Percentiles rank a stretch among this genome's conserved stretches.
Evolutionary conservation across 2,888 invertebrate genomes (phyloP).

Genomic region (Papilio elwesi): DNA sequence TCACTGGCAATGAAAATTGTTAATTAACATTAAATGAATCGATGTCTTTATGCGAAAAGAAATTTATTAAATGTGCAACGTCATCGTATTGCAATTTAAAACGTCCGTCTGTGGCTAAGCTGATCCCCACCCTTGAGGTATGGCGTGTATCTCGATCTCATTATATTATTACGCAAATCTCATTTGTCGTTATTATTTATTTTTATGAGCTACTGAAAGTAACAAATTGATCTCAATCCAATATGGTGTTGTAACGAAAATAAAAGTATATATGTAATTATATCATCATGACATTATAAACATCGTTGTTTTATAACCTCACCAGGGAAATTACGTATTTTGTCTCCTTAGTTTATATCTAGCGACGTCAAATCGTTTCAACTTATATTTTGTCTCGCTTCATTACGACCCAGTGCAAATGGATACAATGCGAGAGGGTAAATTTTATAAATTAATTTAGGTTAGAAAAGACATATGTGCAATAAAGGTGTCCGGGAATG

Average conservation of each 20-base stretch:
- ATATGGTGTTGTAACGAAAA: not conserved
- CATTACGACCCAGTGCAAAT: too few relatives aligned
- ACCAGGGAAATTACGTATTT: too few relatives aligned
- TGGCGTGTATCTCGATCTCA: conserved; percentile 61
- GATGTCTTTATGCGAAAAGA: conserved; percentile 68
- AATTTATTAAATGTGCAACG: conserved; percentile 61
- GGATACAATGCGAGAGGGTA: too few relatives aligned
- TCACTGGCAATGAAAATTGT: conserved; percentile 46
- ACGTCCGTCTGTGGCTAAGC: conserved; percentile 58
- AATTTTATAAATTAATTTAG: too few relatives aligned
- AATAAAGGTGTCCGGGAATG: too few relatives aligned
- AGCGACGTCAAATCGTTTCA: too few relatives aligned
- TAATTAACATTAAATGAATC: conserved; percentile 61
- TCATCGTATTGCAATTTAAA: conserved; percentile 75
- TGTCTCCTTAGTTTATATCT: too few relatives aligned
- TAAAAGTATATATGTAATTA: too few relatives aligned
- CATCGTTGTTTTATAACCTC: too few relatives aligned
- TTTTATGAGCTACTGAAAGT: conserved; percentile 19
- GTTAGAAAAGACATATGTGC: too few relatives aligned
- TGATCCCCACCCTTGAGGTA: conserved; percentile 65
- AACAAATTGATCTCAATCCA: not conserved
- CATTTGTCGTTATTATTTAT: conserved; percentile 17
- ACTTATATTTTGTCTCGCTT: too few relatives aligned
- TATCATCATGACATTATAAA: too few relatives aligned
- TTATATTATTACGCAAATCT: conserved; percentile 34